These are phyloP conservation scores for Callaeas wilsoni DNA, from an alignment of 2,113 vertebrate genomes.

Conservation along the genomic window DNA sequence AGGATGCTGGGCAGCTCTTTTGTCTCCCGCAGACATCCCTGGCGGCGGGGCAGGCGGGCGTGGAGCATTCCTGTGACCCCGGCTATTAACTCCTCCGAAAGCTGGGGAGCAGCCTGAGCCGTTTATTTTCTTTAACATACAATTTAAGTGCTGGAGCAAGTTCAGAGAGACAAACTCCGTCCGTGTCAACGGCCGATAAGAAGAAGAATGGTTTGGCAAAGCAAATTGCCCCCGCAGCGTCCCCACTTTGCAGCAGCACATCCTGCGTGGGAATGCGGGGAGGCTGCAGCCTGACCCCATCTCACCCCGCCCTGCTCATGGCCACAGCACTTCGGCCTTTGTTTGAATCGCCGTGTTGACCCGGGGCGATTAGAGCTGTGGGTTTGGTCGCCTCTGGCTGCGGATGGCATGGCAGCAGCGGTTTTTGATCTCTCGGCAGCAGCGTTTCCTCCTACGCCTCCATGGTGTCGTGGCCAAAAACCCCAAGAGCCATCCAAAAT, in stretches of 20 bases:
- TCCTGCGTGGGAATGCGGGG: not conserved
- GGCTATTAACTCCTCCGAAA: not conserved
- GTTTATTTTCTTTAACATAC: slow-evolving; percentile 16
- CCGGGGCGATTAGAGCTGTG: not conserved
- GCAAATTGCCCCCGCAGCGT: not conserved
- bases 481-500: not conserved
- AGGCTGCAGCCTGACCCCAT: not conserved
- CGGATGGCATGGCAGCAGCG: not conserved
- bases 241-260: not conserved
- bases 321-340: not conserved
- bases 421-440: not conserved
- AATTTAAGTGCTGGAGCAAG: not conserved
- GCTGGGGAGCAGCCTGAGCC: not conserved
- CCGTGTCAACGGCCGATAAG: not conserved
- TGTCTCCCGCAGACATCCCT: not conserved
- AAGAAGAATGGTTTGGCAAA: slow-evolving; percentile 42
- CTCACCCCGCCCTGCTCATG: not conserved
- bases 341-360: fast-evolving
- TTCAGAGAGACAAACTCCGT: not conserved
- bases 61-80: not conserved
- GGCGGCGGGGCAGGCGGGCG: not conserved
- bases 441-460: not conserved
- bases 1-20: slow-evolving; percentile 9
- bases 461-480: fast-evolving
- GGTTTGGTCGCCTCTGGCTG: not conserved